Conservation (phyloP, 1,140 invertebrate species). For the Zophobas atratus region DNA sequence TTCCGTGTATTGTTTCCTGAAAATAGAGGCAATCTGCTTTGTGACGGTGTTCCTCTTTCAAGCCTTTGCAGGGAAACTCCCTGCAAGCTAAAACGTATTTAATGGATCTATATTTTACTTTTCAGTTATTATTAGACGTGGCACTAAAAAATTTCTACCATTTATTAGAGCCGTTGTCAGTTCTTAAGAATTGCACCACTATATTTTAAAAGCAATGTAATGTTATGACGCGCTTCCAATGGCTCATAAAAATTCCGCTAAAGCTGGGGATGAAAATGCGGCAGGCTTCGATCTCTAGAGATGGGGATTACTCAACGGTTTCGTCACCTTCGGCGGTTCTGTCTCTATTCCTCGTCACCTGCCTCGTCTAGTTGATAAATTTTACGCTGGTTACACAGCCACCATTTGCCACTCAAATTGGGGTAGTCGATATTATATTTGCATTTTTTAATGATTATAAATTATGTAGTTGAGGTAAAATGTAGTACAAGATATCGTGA, state of each 20-base stretch:
- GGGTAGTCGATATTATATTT: neutral
- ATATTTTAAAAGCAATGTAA: conserved; percentile 42
- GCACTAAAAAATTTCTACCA: conserved; percentile 1
- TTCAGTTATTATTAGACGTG: neutral
- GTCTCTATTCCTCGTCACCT: neutral
- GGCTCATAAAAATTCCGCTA: conserved; percentile 36
- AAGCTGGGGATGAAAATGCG: conserved; percentile 33
- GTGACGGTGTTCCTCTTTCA: no score
- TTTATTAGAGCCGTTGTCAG: neutral
- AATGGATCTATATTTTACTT: neutral
- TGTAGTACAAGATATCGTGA: no score
- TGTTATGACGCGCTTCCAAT: conserved; percentile 37
- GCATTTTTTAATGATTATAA: neutral
- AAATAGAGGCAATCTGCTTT: no score
- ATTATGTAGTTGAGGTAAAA: no score
- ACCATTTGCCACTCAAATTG: neutral
- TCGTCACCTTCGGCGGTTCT: conserved; percentile 13
- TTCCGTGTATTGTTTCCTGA: no score
- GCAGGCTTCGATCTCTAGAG: conserved; percentile 31
- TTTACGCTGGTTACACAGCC: conserved; percentile 12
- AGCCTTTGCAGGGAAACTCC: no score
- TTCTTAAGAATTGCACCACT: conserved; percentile 26
- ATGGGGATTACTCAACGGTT: conserved; percentile 14
- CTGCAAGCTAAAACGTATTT: no score
- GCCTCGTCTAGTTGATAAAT: conserved; percentile 16